Evolutionary conservation across 2,888 invertebrate genomes (phyloP).

Genomic region (Acleris cristana): DNA sequence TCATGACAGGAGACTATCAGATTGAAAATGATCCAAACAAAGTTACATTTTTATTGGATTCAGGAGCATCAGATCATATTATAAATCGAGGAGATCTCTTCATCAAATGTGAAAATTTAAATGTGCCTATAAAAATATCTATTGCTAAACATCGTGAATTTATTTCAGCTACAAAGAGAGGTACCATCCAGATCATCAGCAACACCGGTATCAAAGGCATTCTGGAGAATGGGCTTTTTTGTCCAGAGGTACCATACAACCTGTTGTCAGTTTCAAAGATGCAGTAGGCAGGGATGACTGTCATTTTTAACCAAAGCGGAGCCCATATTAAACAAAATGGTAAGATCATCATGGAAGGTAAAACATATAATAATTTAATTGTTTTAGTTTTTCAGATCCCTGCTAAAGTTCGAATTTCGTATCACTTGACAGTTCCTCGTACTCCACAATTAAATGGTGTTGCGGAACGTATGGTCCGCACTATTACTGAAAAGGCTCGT

Average conservation of each 20-base stretch:
- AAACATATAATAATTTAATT: not conserved
- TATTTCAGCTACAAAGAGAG: slow-evolving; percentile 49
- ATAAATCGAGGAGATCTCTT: slow-evolving; percentile 42
- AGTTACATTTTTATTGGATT: slow-evolving; percentile 40
- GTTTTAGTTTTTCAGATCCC: not conserved
- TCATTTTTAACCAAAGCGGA: not conserved
- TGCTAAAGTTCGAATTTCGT: not conserved
- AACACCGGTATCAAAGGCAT: slow-evolving; percentile 42
- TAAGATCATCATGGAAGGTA: slow-evolving; percentile 1
- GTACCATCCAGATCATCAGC: slow-evolving; percentile 47
- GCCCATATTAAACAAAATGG: not conserved
- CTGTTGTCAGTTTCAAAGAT: slow-evolving; percentile 1
- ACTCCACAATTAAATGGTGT: too few relatives aligned
- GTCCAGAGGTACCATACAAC: not conserved
- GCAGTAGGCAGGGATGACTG: not conserved
- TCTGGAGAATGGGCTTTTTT: not conserved
- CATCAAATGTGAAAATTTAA: slow-evolving; percentile 39
- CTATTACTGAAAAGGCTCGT: too few relatives aligned
- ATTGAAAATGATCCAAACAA: slow-evolving; percentile 4
- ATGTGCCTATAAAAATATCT: slow-evolving; percentile 48
- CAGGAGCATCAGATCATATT: slow-evolving; percentile 43
- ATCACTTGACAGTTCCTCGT: not conserved
- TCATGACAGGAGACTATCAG: slow-evolving; percentile 39
- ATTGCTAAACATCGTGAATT: slow-evolving; percentile 49
- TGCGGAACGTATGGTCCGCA: too few relatives aligned